Evolutionary conservation across 2,888 invertebrate species (phyloP), one percentile per base, ranked within the genome.

Genomic region (Phragmatobia fuliginosa): DNA sequence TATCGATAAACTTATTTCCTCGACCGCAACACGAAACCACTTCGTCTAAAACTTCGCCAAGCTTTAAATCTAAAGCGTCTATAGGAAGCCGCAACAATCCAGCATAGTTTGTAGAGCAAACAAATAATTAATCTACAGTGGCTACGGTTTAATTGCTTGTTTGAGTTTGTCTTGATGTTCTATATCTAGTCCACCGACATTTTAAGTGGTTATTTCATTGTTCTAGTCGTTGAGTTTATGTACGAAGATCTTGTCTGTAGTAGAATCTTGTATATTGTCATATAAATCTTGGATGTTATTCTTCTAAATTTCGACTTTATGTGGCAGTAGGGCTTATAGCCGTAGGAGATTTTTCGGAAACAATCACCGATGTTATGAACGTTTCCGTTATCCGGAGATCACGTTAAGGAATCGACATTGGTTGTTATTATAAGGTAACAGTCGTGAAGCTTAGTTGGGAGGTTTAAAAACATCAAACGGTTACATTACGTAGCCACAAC

Each of bases 111-210:
- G 92, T 91, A 85, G 83, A 80, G 84, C 87, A 90, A 93, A 92
- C 93, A 93, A 93, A 92, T 93, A 92, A 93, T 93, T 93, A 93
- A 93, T 92, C 92, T 90, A 85, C 82, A 80, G 85, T 83, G 88
- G 88, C 87, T 87, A 85, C 89, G 91, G 93, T 93, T 93, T 92
- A 92, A 93, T 92, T 92, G 92, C 91, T 93, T 92, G 92, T 91
- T 93, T 87, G 88, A 91, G 92, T 93, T 92, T 83, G 87, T 90
- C 88, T 89, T 88, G 67, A 72, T 72, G 72, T 65, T 72, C 72
- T 78, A 78, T 78, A 77, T 81, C 73, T 75, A 76, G 77, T 79
- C 70, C 68, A 41, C 67, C 63, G 25, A 63, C 36, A 68, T 68
- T 63, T 45, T 71, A 67, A 36, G 36, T 31, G 33, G 62, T 60